Evolutionary conservation across 2,888 invertebrate species (phyloP).

Genomic region (Meteorus colon): DNA sequence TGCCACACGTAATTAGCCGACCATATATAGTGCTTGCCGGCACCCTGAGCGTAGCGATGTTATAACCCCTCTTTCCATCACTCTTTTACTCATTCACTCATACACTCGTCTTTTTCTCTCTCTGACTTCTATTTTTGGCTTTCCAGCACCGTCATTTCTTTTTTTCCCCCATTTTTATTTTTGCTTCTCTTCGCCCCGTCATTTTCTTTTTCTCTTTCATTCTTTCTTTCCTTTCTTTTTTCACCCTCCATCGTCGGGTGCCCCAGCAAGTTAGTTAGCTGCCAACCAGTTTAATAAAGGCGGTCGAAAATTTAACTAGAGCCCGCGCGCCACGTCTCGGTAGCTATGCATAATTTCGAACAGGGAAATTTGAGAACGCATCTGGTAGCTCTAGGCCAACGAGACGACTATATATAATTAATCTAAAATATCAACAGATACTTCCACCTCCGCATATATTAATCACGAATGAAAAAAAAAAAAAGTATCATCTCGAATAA

Average conservation of each 20-base stretch:
- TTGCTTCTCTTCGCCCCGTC: slow-evolving; percentile 28
- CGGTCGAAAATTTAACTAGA: slow-evolving; percentile 53
- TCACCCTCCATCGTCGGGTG: slow-evolving; percentile 35
- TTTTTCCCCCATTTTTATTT: slow-evolving; percentile 29
- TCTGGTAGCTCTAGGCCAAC: slow-evolving; percentile 36
- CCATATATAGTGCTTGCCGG: slow-evolving; percentile 10
- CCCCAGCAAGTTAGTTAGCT: slow-evolving; percentile 53
- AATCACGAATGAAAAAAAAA: neutral
- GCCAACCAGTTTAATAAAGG: slow-evolving; percentile 57
- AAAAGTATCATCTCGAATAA: neutral
- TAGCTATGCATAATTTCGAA: slow-evolving; percentile 57
- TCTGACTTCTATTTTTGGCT: slow-evolving; percentile 43
- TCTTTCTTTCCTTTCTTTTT: slow-evolving; percentile 29
- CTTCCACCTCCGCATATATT: neutral
- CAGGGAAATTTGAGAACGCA: slow-evolving; percentile 56
- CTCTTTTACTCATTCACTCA: slow-evolving; percentile 27
- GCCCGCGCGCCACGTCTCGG: slow-evolving; percentile 38
- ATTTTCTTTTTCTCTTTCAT: slow-evolving; percentile 27
- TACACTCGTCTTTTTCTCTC: slow-evolving; percentile 30
- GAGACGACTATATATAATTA: slow-evolving; percentile 6
- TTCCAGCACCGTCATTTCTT: slow-evolving; percentile 34
- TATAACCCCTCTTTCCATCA: slow-evolving; percentile 14
- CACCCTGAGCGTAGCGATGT: slow-evolving; percentile 29
- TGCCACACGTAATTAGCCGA: slow-evolving; percentile 54
- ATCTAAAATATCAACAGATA: too few relatives aligned